Evolutionary conservation across 1,140 invertebrate genomes (phyloP).

Genomic region (Lutraria rhynchaena): DNA sequence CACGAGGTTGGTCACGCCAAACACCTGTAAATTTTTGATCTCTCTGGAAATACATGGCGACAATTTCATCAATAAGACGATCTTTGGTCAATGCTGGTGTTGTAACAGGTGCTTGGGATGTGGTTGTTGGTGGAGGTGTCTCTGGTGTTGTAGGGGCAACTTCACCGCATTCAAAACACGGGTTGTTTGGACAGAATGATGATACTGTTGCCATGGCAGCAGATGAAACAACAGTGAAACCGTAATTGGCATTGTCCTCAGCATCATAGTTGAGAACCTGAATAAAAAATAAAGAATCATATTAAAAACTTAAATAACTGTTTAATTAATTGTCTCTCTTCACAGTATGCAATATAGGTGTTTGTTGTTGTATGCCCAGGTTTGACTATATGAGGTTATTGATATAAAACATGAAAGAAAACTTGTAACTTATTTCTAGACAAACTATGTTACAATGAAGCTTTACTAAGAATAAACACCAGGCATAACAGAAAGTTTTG

Average conservation of each 20-base stretch:
- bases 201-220: not conserved
- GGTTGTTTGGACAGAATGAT: constrained; percentile 58
- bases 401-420: too few species aligned
- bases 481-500: too few species aligned
- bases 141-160: not conserved
- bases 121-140: constrained; percentile 40
- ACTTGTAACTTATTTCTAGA: too few species aligned
- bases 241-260: not conserved
- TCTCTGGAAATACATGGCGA: constrained; percentile 46
- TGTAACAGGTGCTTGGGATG: not conserved
- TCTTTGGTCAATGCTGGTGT: constrained; percentile 1
- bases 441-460: too few species aligned
- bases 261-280: constrained; percentile 40
- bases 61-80: constrained; percentile 3
- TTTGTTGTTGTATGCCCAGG: too few species aligned
- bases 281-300: too few species aligned
- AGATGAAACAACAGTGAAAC: not conserved
- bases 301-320: too few species aligned
- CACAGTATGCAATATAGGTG: too few species aligned
- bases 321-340: too few species aligned
- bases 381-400: too few species aligned
- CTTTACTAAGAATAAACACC: too few species aligned
- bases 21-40: constrained; percentile 71
- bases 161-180: constrained; percentile 68
- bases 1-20: constrained; percentile 38